Percentiles rank a stretch among this genome's conserved stretches.
Conservation (phyloP, 2,797 vertebrate species). For the Epinephelus malabaricus region DNA sequence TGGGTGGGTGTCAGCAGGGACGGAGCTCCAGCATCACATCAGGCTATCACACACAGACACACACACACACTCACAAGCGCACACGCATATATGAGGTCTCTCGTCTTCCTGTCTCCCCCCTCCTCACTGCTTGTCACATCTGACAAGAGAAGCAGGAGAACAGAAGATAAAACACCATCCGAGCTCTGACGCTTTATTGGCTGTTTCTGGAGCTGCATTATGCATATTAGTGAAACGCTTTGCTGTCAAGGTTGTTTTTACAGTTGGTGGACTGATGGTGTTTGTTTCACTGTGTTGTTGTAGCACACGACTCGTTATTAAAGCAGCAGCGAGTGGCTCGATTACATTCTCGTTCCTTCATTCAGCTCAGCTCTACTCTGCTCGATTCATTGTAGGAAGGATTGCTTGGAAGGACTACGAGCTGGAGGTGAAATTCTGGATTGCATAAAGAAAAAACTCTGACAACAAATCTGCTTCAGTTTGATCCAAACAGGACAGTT, state of each 20-base stretch:
- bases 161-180: constrained; percentile 42
- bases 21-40: constrained; percentile 16
- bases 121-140: constrained; percentile 35
- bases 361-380: not conserved
- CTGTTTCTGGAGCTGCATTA: constrained; percentile 27
- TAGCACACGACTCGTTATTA: not conserved
- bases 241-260: constrained; percentile 25
- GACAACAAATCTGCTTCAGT: not conserved
- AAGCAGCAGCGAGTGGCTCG: not conserved
- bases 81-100: constrained; percentile 15
- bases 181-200: not conserved
- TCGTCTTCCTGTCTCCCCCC: not conserved
- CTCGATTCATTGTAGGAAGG: not conserved
- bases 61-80: constrained; percentile 10
- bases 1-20: constrained; percentile 57
- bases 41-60: constrained; percentile 17
- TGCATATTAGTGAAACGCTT: constrained; percentile 31
- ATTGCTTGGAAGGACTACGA: not conserved
- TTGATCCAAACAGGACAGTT: not conserved
- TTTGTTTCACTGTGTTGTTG: constrained; percentile 11
- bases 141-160: constrained; percentile 43
- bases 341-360: not conserved
- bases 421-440: not conserved
- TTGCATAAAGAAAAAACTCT: not conserved
- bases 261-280: constrained; percentile 4